Conservation (phyloP, 2,888 invertebrate genomes). For the Heliconius charithonia region DNA sequence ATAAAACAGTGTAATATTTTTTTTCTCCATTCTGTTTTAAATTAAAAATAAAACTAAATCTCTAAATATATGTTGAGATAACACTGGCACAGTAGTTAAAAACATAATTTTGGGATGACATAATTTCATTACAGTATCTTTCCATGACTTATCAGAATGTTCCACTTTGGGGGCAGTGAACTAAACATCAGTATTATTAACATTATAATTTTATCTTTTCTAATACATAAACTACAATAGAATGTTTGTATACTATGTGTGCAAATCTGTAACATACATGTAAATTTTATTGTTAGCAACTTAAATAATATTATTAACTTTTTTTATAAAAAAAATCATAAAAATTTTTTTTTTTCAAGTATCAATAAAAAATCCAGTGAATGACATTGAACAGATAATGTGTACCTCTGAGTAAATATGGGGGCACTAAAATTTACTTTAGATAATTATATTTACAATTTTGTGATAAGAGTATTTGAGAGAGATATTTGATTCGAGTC, state of each 20-base stretch:
- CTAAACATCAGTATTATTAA: constrained; percentile 38
- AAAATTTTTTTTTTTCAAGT: background rate
- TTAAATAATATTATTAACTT: background rate
- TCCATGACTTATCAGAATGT: constrained; percentile 31
- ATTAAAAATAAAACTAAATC: background rate
- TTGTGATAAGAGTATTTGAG: constrained; percentile 41
- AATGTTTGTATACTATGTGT: background rate
- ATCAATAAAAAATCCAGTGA: background rate
- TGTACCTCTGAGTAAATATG: constrained; percentile 4
- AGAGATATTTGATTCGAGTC: constrained; percentile 1
- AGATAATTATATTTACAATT: constrained; percentile 58
- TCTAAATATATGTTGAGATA: too few relatives aligned
- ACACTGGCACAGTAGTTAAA: background rate
- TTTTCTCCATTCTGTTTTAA: background rate
- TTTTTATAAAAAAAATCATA: background rate
- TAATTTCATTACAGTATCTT: constrained; percentile 12
- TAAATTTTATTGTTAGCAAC: background rate
- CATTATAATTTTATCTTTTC: constrained; percentile 5
- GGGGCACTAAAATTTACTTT: constrained; percentile 28
- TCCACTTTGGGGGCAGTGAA: constrained; percentile 37
- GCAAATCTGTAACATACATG: background rate
- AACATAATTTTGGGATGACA: background rate
- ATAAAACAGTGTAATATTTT: background rate
- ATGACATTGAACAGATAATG: constrained; percentile 22
- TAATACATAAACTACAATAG: background rate